Conservation (phyloP, 2,113 vertebrate genomes). For the Oreochromis niloticus region DNA sequence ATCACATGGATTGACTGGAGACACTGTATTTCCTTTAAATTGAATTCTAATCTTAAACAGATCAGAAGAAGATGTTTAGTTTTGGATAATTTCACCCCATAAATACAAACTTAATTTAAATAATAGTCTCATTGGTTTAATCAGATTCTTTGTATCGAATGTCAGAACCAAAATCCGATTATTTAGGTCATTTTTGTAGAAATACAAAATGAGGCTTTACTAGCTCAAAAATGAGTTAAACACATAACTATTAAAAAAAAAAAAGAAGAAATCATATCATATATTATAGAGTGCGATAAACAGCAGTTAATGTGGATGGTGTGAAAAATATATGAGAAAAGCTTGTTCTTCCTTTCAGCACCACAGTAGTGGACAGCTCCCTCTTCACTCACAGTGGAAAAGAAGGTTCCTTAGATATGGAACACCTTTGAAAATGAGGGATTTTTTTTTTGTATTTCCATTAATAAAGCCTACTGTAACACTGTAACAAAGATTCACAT, state of each 20-base stretch:
- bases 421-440: neutral
- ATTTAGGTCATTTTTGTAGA: neutral
- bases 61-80: neutral
- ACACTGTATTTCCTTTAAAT: neutral
- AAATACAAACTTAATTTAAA: neutral
- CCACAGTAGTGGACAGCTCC: neutral
- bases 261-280: neutral
- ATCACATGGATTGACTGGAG: neutral
- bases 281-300: neutral
- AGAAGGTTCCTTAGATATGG: neutral
- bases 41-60: neutral
- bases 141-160: neutral
- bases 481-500: neutral
- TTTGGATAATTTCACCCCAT: neutral
- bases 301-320: neutral
- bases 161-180: neutral
- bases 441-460: neutral
- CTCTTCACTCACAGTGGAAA: neutral
- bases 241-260: neutral
- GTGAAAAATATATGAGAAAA: neutral
- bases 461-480: neutral
- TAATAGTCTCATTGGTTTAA: neutral
- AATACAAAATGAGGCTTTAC: neutral
- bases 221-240: neutral
- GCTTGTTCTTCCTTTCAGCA: neutral